Evolutionary conservation across 2,888 invertebrate genomes (phyloP), one percentile per base, ranked within the genome.

Genomic region (Campoletis raptor): DNA sequence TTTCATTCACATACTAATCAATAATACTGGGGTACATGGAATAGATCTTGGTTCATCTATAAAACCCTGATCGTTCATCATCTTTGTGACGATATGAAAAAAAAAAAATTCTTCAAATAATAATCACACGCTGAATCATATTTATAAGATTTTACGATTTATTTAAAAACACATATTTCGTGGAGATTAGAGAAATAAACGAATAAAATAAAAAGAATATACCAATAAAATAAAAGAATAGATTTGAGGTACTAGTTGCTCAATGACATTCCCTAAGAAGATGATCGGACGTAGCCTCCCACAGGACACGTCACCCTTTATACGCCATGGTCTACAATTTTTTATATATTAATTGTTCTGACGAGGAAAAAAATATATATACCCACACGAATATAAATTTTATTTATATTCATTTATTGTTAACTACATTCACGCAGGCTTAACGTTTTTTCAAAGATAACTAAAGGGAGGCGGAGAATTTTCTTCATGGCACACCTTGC

Each of bases 181-280:
- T 57, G 18, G 30, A n/a, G 30, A 48, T 57, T 18, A 24, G 5
- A 5, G 7, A 24, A 30, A 24, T 61, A 10, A n/a, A n/a, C 24
- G 9, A 30, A 61, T 24, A 21, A 61, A 6, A 24, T 61, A 3
- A 30, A 24, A 24, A 21, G 10, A 30, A 4, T 0, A 9, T 3
- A 57, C 24, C 57, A 57, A 21, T 5, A 21, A 21, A 54, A 6
- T 7, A 8, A 54, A 21, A 54, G 9, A n/a, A 54, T 54, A 54
- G 18, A 54, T 40, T 0, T 40, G 54, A n/a, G 18, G 5, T 18
- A 36, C 64, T 12, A 10, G 84, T 45, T 67, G 64, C 77, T 72
- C 77, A 77, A 85, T 81, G 81, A 85, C 77, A 66, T 36, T 85
- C 77, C 85, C 81, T 81, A 85, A 85, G 77, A 48, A 85, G 81